A percentile compares a stretch with the other conserved stretches of the same genome.
phyloP scores from a whole-genome alignment of 2,888 invertebrate species.

The Chaitophorus viminalis region DNA sequence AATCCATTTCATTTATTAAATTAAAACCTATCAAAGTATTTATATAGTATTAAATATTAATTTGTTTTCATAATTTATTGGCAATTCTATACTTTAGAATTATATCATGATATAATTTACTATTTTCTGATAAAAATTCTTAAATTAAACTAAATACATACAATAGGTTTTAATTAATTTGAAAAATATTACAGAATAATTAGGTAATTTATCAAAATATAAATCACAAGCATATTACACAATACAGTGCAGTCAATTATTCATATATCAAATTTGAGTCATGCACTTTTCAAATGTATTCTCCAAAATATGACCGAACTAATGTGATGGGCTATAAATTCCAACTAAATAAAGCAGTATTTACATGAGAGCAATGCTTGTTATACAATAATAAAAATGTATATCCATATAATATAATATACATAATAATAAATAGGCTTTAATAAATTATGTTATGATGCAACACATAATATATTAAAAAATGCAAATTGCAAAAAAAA shows the following conservation, averaged over 20 bases:
- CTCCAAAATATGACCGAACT: constrained; percentile 20
- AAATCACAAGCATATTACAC: constrained; percentile 29
- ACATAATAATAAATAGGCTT: constrained; percentile 55
- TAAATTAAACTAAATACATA: background rate
- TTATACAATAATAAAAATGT: constrained; percentile 38
- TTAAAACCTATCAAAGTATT: no score
- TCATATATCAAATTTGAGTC: constrained; percentile 26
- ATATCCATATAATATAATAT: constrained; percentile 27
- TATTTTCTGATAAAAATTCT: background rate
- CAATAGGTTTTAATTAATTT: background rate
- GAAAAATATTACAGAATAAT: background rate
- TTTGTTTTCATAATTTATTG: no score
- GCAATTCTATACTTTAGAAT: no score
- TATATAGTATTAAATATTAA: no score
- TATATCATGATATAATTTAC: background rate
- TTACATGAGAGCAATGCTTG: constrained; percentile 57
- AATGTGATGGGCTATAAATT: constrained; percentile 35
- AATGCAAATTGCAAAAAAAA: constrained; percentile 47
- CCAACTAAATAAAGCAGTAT: constrained; percentile 49
- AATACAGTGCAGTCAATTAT: constrained; percentile 21
- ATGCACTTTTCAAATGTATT: constrained; percentile 49
- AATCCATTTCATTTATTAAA: no score
- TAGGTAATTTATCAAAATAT: constrained; percentile 8
- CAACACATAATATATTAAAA: constrained; percentile 55
- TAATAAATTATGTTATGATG: constrained; percentile 44